These are phyloP conservation scores for Saxidomus purpurata DNA, from an alignment of 1,140 invertebrate genomes.

Conservation along the genomic window DNA sequence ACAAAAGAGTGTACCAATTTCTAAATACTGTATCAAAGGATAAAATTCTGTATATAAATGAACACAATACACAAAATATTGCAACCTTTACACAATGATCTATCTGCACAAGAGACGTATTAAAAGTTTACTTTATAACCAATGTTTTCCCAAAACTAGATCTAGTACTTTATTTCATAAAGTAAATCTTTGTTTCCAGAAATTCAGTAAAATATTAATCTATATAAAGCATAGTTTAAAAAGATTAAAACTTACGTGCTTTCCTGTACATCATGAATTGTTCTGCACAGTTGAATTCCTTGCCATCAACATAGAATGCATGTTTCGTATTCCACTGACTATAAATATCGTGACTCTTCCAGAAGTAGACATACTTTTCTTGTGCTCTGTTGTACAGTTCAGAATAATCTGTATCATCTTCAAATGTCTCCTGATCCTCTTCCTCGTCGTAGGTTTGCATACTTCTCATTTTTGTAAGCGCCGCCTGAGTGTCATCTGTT, in stretches of 20 bases:
- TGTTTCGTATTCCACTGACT: slow-evolving; percentile 77
- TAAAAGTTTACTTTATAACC: too few species aligned
- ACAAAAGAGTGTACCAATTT: too few species aligned
- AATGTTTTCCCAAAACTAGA: too few species aligned
- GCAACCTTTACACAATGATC: too few species aligned
- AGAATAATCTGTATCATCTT: neutral
- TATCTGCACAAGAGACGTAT: too few species aligned
- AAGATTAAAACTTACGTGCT: slow-evolving; percentile 82
- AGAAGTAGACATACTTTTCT: slow-evolving; percentile 51
- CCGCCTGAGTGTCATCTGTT: neutral
- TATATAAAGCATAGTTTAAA: too few species aligned
- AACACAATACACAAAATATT: too few species aligned
- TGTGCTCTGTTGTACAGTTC: neutral
- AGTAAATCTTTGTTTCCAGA: too few species aligned
- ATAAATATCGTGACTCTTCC: slow-evolving; percentile 49
- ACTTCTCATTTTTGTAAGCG: neutral
- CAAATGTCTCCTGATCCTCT: neutral
- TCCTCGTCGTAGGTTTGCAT: slow-evolving; percentile 11
- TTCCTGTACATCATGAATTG: slow-evolving; percentile 85
- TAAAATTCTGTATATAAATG: too few species aligned
- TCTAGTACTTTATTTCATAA: too few species aligned
- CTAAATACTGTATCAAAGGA: too few species aligned
- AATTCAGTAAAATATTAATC: too few species aligned
- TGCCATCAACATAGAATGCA: slow-evolving; percentile 73
- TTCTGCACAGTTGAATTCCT: slow-evolving; percentile 79